Evolutionary conservation across 37 sponge, comb jelly and placozoan species (phyloP), one percentile per base, ranked within the genome.

Genomic region (Bolinopsis microptera): DNA sequence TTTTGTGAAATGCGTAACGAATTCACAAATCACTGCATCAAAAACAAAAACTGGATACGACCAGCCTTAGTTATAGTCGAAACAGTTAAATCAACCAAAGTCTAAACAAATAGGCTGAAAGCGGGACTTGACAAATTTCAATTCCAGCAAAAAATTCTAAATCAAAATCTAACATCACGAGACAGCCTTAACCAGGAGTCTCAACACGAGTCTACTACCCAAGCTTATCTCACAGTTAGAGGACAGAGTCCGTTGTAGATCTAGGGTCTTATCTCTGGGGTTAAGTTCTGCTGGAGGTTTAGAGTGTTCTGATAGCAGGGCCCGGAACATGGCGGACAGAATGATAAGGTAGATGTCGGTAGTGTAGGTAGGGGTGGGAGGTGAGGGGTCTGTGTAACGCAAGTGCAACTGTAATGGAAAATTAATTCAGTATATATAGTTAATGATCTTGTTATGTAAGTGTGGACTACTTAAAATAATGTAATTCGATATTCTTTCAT

Each of bases 231-330:
- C 80, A 1, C 80, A 31, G 34, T 77, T 36, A 16, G 35, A 16
- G 21, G 80, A 16, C 1, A 77, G 35, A 31, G 80, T 34, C 35
- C 36, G 9, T 32, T 77, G 80, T 27, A 77, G 21, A 21, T 77
- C 80, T 0, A 77, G 80, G 37, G 80, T 77, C 35, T 77, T 77
- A 3, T 77, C 80, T 0, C 28, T 34, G 9, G 80, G 80, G 37
- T 77, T 77, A 0, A 77, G 80, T 77, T 77, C 80, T 5, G 80
- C 13, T 27, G 80, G 80, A 5, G 80, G 80, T 34, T 77, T 77
- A 36, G 80, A 77, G 80, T 32, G 80, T 1, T 77, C 36, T 35
- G 80, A 3, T 3, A 77, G 80, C 35, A 77, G 80, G 5, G 80
- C 35, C 0, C 80, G 80, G 80, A 77, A 77, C 80, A 77, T 77